Base-by-base conservation (phyloP, 2,888 invertebrate species). In the Nomada fabriciana region DNA sequence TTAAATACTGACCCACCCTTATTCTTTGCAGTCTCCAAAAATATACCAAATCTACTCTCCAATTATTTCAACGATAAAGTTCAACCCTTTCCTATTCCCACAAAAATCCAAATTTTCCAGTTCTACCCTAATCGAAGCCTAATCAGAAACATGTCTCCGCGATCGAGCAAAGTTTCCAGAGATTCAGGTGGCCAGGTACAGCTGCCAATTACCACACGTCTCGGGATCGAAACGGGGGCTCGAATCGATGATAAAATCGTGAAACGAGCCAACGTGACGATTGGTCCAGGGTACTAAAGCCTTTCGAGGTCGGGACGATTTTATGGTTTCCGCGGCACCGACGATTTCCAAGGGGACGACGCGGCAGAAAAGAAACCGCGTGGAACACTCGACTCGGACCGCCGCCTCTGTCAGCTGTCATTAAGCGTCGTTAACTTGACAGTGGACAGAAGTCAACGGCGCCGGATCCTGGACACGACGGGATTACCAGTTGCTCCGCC, bases 371-470 rank as follows among this genome's bases (percentile, higher is more conserved):
- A 76, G 75, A 69, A 81, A 75, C 55, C 65, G 60, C 60, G 64
- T 72, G 65, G 80, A 77, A 77, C 70, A 77, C 72, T 67, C 69
- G 75, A 65, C 70, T 61, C 57, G 76, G 50, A 29, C 74, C 71
- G 75, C 63, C 77, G 82, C 79, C 83, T 86, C 83, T 79, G 84
- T 80, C 85, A 75, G 86, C 88, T 87, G 88, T 88, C 88, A 88
- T 88, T 88, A 88, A 81, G 83, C 77, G 86, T 85, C 87, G 86
- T 88, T 88, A 88, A 84, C 80, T 87, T 75, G 88, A 84, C 88
- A 83, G 88, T 84, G 86, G 87, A 88, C 88, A 87, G 87, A 84
- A 88, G 84, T 86, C 87, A 84, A 86, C 71, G 79, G 79, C 75
- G 83, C 23, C 71, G 73, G 74, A 65, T 75, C 81, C 36, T 23